Evolutionary conservation across 2,113 vertebrate genomes (phyloP), one percentile per base, ranked within the genome.

Genomic region (Datnioides undecimradiatus): DNA sequence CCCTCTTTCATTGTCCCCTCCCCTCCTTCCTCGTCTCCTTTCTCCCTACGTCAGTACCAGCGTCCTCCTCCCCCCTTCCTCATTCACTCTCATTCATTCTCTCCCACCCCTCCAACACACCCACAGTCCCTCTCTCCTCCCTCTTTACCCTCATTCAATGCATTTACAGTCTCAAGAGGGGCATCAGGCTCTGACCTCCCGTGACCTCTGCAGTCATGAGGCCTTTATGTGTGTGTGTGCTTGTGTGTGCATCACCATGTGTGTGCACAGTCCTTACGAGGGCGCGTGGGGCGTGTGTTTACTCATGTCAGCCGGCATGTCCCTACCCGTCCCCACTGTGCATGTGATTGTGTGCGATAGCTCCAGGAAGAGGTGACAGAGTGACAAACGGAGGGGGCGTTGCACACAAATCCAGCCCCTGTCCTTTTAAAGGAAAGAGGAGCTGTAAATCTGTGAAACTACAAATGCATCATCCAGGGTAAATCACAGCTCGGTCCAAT

Each of bases 111-210:
- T 73, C 10, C 27, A 55, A 25, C n/a, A 77, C 25, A 49, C 29
- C 0, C n/a, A n/a, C n/a, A n/a, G n/a, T 27, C 38, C 33, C 14
- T 3, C 27, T 49, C 38, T 41, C 40, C 64, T 55, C 45, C 66
- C 45, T 14, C 31, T 25, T 33, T 13, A 5, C 10, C 17, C 76
- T 73, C 81, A 23, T 79, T 80, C 59, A 78, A 52, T 88, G 83
- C 8, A 69, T 86, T 87, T 81, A 76, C 57, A 43, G 60, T 87
- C 87, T 86, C 72, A 31, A 34, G 36, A 65, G 87, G 43, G 57
- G 14, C 51, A 76, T 85, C 54, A 62, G 72, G 8, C 80, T 34
- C 10, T 40, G 73, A 81, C 74, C 82, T 71, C 60, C 31, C 25
- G 3, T 68, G 79, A 92, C 86, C 69, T 58, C 66, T 59, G 43